These are phyloP conservation scores for Oryzias dopingdopingensis DNA, from an alignment of 2,797 vertebrate genomes.

Conservation along the genomic window DNA sequence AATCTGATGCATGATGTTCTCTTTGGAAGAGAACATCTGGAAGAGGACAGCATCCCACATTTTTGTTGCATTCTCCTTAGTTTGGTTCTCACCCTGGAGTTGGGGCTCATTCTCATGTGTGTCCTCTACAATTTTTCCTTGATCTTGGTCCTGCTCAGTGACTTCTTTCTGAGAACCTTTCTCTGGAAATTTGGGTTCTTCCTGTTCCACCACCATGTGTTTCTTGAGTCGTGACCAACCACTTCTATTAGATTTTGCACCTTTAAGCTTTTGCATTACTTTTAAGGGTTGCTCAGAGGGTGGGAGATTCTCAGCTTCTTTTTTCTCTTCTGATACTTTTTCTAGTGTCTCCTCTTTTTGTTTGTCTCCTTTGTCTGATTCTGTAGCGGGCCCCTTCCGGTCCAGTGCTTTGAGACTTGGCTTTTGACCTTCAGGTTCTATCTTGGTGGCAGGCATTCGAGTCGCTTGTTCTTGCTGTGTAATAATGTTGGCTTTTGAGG, in stretches of 20 bases:
- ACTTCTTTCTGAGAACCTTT: constrained; percentile 40
- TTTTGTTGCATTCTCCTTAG: constrained; percentile 68
- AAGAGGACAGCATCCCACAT: constrained; percentile 96
- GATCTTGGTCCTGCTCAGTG: constrained; percentile 30
- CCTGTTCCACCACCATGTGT: constrained; percentile 86
- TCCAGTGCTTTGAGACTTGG: constrained; percentile 13
- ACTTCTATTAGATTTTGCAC: constrained; percentile 67
- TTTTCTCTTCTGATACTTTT: constrained; percentile 29
- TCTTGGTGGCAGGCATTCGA: constrained; percentile 14
- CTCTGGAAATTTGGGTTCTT: constrained; percentile 75
- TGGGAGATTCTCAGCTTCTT: constrained; percentile 26
- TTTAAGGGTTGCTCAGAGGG: constrained; percentile 66
- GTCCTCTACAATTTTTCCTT: constrained; percentile 20
- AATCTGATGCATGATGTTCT: constrained; percentile 75
- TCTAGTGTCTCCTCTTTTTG: constrained; percentile 30
- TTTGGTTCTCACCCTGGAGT: constrained; percentile 22
- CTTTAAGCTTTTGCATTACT: constrained; percentile 70
- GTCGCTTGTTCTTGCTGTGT: constrained; percentile 37
- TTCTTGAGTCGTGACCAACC: constrained; percentile 92
- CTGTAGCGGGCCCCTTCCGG: constrained; percentile 20
- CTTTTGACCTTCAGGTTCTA: constrained; percentile 17
- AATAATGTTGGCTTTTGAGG: constrained; percentile 25
- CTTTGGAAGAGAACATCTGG: constrained; percentile 83
- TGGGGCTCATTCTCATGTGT: constrained; percentile 17
- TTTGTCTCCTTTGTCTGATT: constrained; percentile 34